Evolutionary conservation across 2,888 invertebrate genomes (phyloP).

Genomic region (Mechanitis mazaeus): DNA sequence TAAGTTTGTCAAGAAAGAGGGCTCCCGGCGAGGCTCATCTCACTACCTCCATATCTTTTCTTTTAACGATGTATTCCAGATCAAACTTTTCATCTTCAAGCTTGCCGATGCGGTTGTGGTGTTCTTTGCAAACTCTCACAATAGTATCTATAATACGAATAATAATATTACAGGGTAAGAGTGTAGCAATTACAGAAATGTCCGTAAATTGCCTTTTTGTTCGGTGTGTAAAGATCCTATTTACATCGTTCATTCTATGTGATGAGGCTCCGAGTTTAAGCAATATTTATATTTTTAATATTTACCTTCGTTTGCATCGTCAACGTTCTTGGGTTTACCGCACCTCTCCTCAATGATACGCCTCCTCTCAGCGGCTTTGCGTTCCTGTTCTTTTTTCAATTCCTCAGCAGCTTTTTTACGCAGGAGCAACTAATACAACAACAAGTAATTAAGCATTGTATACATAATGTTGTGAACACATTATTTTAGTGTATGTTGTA

Average conservation of each 20-base stretch:
- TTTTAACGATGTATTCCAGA: constrained; percentile 97
- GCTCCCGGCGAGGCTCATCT: constrained; percentile 52
- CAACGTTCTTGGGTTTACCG: constrained; percentile 92
- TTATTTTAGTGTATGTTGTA: neutral
- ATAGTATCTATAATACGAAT: constrained; percentile 82
- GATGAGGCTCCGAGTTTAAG: constrained; percentile 15
- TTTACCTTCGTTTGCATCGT: constrained; percentile 95
- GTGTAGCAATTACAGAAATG: constrained; percentile 34
- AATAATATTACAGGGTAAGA: constrained; percentile 47
- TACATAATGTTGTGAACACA: too few species aligned
- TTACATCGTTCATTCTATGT: constrained; percentile 13
- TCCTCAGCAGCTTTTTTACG: constrained; percentile 99
- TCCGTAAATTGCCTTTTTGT: constrained; percentile 40
- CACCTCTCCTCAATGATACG: constrained; percentile 97
- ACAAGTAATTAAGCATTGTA: constrained; percentile 4
- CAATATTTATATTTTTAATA: constrained; percentile 11
- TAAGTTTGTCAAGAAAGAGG: constrained; percentile 64
- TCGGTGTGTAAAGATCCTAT: constrained; percentile 34
- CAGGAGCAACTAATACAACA: constrained; percentile 89
- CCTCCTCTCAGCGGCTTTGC: constrained; percentile 98
- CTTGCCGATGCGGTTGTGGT: constrained; percentile 90
- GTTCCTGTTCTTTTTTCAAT: constrained; percentile 99
- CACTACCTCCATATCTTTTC: constrained; percentile 99
- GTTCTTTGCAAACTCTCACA: constrained; percentile 86
- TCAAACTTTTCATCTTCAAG: constrained; percentile 98